Evolutionary conservation across 2,797 vertebrate species (phyloP), one percentile per base, ranked within the genome.

Genomic region (Crypturellus tataupa): DNA sequence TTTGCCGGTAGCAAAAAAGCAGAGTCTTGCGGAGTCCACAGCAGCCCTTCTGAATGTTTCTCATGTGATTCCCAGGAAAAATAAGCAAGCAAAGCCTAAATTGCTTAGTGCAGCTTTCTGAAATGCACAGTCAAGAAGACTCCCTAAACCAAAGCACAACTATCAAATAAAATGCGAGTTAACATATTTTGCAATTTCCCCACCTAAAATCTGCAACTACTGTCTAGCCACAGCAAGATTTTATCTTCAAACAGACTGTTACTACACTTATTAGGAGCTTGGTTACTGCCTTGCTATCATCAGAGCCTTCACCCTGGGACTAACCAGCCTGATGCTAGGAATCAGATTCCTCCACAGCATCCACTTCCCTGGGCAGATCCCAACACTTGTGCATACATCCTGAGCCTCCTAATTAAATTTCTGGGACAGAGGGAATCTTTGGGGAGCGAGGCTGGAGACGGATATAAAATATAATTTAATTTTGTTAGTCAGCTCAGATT

Each of bases 361-460:
- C 49, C 72, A 62, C 62, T 85, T 75, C 51, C 47, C 69, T 29
- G 10, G 29, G 72, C 44, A 87, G n/a, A 89, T 78, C 71, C 85
- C 80, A 92, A 85, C 18, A 59, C 49, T 85, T 83, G 47, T 40
- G 37, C 37, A 47, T 18, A 63, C 13, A 75, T 55, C 62, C 46
- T n/a, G 23, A 79, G 27, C 58, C 49, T 79, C 31, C 88, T 91
- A 83, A 93, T 87, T 82, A 83, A 71, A 80, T 93, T 82, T 81
- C 70, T 72, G 49, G 76, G 72, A 75, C 62, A 78, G 20, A 76
- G 25, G 21, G n/a, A 92, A 92, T 87, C 89, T 89, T 67, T 67
- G 51, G 85, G 80, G 80, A 90, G 33, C 51, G 21, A 76, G 55
- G 53, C 62, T 89, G 68, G 27, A 83, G 46, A 37, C 56, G 75